Percentiles rank a stretch among this genome's conserved stretches.
phyloP scores from a whole-genome alignment of 2,113 vertebrate genomes.

The Diphyllodes magnificus region DNA sequence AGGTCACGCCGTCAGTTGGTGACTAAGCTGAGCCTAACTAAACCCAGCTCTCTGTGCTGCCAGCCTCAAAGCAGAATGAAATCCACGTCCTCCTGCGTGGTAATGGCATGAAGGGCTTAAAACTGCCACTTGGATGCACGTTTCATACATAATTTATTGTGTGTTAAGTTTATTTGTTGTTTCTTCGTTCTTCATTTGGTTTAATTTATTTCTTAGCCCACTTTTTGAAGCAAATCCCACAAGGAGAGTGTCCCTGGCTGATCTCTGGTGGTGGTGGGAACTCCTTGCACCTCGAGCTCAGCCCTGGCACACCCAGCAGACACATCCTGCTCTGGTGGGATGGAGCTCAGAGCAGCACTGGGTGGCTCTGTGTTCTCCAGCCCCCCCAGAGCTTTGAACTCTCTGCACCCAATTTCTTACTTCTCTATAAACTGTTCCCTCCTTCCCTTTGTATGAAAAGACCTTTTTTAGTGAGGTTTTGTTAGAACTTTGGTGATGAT shows the following conservation, averaged over 20 bases:
- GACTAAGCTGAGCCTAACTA: background rate
- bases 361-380: background rate
- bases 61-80: fast-evolving
- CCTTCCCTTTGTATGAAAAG: background rate
- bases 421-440: background rate
- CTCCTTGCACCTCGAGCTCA: background rate
- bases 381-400: background rate
- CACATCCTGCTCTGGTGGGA: background rate
- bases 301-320: background rate
- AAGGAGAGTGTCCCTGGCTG: background rate
- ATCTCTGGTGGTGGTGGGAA: background rate
- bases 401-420: background rate
- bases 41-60: background rate
- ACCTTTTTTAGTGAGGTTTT: background rate
- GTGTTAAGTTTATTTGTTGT: fast-evolving
- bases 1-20: fast-evolving
- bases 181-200: fast-evolving
- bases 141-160: fast-evolving
- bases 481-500: background rate
- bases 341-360: background rate
- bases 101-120: fast-evolving
- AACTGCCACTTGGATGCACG: fast-evolving
- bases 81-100: background rate
- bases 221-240: too few species aligned
- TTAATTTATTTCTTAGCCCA: background rate